Evolutionary conservation across 1,140 invertebrate species (phyloP).

Genomic region (Drosophila melanica): DNA sequence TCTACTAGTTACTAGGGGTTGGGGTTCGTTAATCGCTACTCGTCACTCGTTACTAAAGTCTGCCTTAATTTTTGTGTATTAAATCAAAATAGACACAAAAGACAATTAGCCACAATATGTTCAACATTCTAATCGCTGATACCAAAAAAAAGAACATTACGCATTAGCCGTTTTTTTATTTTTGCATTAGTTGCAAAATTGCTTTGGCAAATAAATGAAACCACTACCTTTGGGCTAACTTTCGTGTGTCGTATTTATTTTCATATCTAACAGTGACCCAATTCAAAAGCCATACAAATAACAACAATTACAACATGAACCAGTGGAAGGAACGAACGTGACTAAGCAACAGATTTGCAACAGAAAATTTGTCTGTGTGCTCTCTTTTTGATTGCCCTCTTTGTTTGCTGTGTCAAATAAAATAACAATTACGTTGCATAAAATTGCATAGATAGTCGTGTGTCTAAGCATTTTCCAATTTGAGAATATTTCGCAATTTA

Average conservation of each 20-base stretch:
- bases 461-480: slow-evolving; percentile 60
- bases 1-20: no score
- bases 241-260: slow-evolving; percentile 50
- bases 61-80: background rate
- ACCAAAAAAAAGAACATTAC: background rate
- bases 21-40: background rate
- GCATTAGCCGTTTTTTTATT: background rate
- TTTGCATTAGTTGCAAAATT: slow-evolving; percentile 2
- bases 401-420: slow-evolving; percentile 55
- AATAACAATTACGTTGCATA: slow-evolving; percentile 59
- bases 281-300: slow-evolving; percentile 41
- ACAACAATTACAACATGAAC: slow-evolving; percentile 26
- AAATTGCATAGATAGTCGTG: slow-evolving; percentile 27
- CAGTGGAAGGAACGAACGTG: slow-evolving; percentile 33
- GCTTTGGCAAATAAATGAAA: slow-evolving; percentile 37
- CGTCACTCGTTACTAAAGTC: no score
- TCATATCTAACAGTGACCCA: slow-evolving; percentile 63
- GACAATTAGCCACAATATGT: background rate
- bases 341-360: slow-evolving; percentile 55
- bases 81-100: background rate
- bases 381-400: slow-evolving; percentile 19
- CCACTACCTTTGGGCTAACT: slow-evolving; percentile 28
- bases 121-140: background rate
- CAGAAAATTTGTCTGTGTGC: slow-evolving; percentile 3
- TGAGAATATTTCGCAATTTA: slow-evolving; percentile 55